Evolutionary conservation across 2,797 vertebrate species (phyloP).

Genomic region (Sebastes oblongus): DNA sequence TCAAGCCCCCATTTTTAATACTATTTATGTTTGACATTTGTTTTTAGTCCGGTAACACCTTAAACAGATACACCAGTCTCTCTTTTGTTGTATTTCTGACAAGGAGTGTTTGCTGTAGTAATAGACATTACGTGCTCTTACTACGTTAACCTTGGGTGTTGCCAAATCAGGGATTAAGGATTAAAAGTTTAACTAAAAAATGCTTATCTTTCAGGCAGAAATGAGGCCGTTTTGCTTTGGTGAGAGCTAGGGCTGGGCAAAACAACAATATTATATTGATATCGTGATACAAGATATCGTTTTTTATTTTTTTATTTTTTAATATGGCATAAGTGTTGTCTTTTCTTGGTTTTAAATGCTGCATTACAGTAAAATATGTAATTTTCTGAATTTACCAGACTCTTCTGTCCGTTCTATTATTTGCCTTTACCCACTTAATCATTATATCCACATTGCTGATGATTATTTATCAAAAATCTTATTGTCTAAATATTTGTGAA

Average conservation of each 20-base stretch:
- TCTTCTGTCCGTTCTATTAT: no score
- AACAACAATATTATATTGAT: no score
- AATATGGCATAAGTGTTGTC: no score
- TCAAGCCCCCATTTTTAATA: background rate
- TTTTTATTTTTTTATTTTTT: no score
- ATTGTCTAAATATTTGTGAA: no score
- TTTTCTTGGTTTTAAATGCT: no score
- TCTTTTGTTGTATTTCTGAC: background rate
- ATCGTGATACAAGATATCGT: no score
- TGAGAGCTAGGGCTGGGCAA: background rate
- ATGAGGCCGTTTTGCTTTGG: background rate
- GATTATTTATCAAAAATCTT: no score
- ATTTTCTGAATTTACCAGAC: no score
- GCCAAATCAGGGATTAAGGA: conserved; percentile 9
- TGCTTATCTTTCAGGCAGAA: background rate
- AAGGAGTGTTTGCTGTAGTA: background rate
- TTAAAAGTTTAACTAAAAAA: background rate
- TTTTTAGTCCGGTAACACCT: background rate
- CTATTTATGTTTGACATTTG: background rate
- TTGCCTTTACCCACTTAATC: no score
- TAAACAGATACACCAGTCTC: background rate
- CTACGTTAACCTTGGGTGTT: background rate
- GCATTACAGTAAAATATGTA: no score
- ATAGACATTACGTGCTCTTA: background rate
- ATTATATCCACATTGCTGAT: no score